phyloP scores from a whole-genome alignment of 2,888 invertebrate species.

The Oxytorus armatus region DNA sequence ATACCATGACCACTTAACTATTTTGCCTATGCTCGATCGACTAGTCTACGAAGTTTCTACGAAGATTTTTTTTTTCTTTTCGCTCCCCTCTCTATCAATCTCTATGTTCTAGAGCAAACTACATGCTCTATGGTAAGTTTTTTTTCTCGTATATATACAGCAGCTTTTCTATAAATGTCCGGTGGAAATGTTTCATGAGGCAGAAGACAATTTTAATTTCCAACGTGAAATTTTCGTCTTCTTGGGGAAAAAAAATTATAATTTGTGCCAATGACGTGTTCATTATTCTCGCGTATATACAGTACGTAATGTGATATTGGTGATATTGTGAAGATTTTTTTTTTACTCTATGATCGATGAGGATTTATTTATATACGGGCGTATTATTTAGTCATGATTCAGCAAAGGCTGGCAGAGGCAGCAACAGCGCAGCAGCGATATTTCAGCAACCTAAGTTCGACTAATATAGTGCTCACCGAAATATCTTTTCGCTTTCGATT shows the following conservation, averaged over 20 bases:
- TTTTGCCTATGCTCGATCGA: slow-evolving; percentile 49
- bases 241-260: no score
- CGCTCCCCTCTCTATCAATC: slow-evolving; percentile 37
- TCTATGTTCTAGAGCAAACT: slow-evolving; percentile 79
- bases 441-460: slow-evolving; percentile 73
- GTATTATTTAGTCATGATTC: slow-evolving; percentile 47
- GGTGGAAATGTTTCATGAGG: no score
- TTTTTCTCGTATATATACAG: slow-evolving; percentile 57
- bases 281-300: background rate
- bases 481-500: slow-evolving; percentile 33
- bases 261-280: no score
- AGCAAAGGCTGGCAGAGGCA: slow-evolving; percentile 62
- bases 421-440: slow-evolving; percentile 73
- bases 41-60: slow-evolving; percentile 56
- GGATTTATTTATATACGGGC: background rate
- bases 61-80: slow-evolving; percentile 1
- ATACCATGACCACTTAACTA: slow-evolving; percentile 25
- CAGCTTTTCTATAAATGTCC: slow-evolving; percentile 47
- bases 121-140: slow-evolving; percentile 77
- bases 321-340: no score
- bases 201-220: no score
- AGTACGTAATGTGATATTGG: no score
- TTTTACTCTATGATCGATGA: no score
- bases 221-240: background rate
- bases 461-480: slow-evolving; percentile 29